Percentiles rank a stretch among this genome's conserved stretches.
Evolutionary conservation across 2,888 invertebrate genomes (phyloP).

Genomic region (Ceriagrion tenellum): DNA sequence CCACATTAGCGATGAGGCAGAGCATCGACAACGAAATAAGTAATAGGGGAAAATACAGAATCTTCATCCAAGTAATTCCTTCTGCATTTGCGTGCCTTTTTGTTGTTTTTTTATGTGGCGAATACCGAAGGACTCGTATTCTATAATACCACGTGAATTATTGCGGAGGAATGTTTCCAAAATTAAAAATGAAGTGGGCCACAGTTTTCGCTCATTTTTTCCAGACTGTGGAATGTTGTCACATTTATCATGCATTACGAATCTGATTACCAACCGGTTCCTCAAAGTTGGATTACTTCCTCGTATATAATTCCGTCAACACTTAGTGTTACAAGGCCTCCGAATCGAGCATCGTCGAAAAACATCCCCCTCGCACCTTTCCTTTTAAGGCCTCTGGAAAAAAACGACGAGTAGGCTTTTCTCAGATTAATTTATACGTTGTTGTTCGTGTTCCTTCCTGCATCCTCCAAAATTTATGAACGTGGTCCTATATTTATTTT

Average conservation of each 20-base stretch:
- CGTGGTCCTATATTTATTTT: neutral
- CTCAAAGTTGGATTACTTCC: neutral
- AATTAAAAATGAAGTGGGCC: neutral
- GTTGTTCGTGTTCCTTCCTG: neutral
- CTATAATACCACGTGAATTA: too few species aligned
- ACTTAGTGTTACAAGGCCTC: neutral
- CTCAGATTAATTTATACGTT: neutral
- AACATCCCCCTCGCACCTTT: neutral
- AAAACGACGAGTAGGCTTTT: neutral
- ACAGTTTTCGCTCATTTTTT: neutral
- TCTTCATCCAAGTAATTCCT: too few species aligned
- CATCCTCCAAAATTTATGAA: neutral
- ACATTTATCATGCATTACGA: neutral
- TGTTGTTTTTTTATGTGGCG: too few species aligned
- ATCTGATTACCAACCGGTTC: constrained; percentile 6
- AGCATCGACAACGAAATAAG: neutral
- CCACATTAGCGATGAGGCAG: neutral
- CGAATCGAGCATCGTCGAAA: neutral
- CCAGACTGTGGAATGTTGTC: neutral
- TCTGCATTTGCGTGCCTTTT: too few species aligned
- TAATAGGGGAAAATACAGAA: neutral
- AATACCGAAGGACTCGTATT: neutral
- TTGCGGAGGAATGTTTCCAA: neutral
- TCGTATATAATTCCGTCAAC: constrained; percentile 18
- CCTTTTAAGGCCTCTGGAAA: neutral